Base-by-base conservation (phyloP, 2,797 vertebrate genomes). In the Tauraco hartlaubi region DNA sequence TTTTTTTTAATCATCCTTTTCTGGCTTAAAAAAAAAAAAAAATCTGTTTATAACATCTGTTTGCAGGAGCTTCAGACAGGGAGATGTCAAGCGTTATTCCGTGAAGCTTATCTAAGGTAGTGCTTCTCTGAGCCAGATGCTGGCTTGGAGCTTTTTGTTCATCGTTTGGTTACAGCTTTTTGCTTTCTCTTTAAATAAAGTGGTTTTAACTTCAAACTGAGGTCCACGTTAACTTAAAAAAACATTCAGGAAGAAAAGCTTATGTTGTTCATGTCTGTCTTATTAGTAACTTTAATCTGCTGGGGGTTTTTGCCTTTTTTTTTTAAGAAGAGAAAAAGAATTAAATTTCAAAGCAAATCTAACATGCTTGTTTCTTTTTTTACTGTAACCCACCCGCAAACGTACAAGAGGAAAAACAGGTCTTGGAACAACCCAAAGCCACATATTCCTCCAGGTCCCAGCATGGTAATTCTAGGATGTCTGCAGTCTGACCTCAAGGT, bases 11-110 rank as follows among this genome's bases (percentile, higher is more conserved):
- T 90, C 69, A 2, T 28, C 19, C 37, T 66, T 33, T 74, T 90
- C 46, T 39, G 26, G 55, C 14, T 85, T 12, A 44, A 49, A 37
- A 62, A 54, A 43, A 37, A 35, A 22, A 5, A 33, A 29, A 6
- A 33, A 29, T 25, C 89, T 62, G 54, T 77, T 93, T 64, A 8
- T 59, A 96, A 54, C 94, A 94, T 94, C 92, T 96, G 96, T 7
- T 91, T 74, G 58, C 78, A 75, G 84, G 68, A 83, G 87, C 59
- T 86, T 87, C 78, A 74, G 86, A 12, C 20, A 28, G 63, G 62
- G 74, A 83, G 74, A 93, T 20, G 88, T 55, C 66, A 77, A 77
- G 67, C 22, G 10, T 26, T 10, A 28, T 21, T 87, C 91, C 92
- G 83, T 80, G 88, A 64, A 74, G 94, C 86, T 80, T 46, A 85